Evolutionary conservation across 2,797 vertebrate species (phyloP).

Genomic region (Lithobates sylvaticus): DNA sequence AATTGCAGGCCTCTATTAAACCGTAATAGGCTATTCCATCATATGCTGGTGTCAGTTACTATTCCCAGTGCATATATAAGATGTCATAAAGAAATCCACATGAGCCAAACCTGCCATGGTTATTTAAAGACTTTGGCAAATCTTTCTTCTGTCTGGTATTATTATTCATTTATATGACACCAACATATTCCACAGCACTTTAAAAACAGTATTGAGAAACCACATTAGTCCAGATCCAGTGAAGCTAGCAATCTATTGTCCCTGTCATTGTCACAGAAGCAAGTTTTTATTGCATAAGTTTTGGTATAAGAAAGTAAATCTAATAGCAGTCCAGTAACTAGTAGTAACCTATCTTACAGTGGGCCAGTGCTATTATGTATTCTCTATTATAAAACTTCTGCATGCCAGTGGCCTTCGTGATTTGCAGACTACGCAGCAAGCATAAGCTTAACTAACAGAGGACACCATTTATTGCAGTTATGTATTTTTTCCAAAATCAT

Average conservation of each 20-base stretch:
- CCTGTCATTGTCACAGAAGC: not conserved
- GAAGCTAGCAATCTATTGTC: not conserved
- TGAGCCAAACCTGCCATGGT: constrained; percentile 5
- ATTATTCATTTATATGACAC: not conserved
- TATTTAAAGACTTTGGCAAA: constrained; percentile 36
- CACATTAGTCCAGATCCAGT: not conserved
- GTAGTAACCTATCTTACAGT: too few species aligned
- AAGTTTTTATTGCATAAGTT: not conserved
- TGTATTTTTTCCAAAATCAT: too few species aligned
- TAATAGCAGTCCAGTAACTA: too few species aligned
- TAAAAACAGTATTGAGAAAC: not conserved
- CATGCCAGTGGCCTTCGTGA: not conserved
- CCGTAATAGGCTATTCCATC: constrained; percentile 44
- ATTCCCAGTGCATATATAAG: not conserved
- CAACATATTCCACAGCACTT: not conserved
- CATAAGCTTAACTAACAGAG: not conserved
- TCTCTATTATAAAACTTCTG: not conserved
- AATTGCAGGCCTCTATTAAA: constrained; percentile 37
- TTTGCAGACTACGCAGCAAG: not conserved
- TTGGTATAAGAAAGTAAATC: not conserved
- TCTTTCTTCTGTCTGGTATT: not conserved
- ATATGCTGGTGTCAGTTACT: constrained; percentile 17
- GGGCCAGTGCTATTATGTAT: not conserved
- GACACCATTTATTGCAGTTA: too few species aligned
- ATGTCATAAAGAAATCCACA: constrained; percentile 35